Evolutionary conservation across 2,797 vertebrate species (phyloP).

Genomic region (Phylloscopus collybita): DNA sequence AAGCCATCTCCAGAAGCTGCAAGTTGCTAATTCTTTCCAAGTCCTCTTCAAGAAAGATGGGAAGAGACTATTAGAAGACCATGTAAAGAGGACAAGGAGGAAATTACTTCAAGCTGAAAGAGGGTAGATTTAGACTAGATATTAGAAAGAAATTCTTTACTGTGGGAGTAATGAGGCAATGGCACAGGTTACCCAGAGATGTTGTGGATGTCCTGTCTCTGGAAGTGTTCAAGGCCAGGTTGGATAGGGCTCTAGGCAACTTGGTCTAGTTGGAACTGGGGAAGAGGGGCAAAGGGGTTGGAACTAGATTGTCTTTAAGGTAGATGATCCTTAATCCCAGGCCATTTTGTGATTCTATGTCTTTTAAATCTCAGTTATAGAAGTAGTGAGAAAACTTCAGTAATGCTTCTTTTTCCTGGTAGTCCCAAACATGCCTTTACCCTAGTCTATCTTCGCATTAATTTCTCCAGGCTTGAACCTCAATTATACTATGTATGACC

Average conservation of each 20-base stretch:
- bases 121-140: not conserved
- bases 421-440: not conserved
- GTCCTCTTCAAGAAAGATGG: not conserved
- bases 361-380: not conserved
- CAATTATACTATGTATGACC: fast-evolving
- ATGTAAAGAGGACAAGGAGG: not conserved
- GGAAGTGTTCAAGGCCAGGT: not conserved
- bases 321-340: not conserved
- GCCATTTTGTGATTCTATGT: not conserved
- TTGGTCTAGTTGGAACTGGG: not conserved
- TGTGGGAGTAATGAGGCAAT: not conserved
- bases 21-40: not conserved
- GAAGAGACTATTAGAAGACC: not conserved
- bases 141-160: not conserved
- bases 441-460: not conserved
- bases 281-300: not conserved
- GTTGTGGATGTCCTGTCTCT: not conserved
- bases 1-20: not conserved
- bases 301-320: not conserved
- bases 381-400: not conserved
- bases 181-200: not conserved
- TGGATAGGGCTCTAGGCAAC: not conserved
- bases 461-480: not conserved
- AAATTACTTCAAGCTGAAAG: not conserved
- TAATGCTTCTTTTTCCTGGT: not conserved